Base-by-base conservation (phyloP, 2,113 vertebrate genomes). In the Lycaon pictus region DNA sequence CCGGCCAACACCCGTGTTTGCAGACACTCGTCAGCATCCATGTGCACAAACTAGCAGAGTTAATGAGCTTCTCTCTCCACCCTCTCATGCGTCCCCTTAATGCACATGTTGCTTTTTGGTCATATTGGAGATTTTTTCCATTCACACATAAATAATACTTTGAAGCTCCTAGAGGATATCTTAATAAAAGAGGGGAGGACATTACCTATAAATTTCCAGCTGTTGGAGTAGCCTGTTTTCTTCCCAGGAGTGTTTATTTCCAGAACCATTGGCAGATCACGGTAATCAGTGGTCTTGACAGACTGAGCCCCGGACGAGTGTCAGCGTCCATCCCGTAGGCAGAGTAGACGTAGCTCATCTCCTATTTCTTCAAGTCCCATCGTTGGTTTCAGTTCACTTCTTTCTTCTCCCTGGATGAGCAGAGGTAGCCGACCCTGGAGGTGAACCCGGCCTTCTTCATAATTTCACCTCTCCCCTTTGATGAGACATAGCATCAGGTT, bases 11-110 rank as follows among this genome's bases (percentile, higher is more conserved):
- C 48, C 11, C 37, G 4, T 9, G 0, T 35, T 63, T 10, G 51
- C 9, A 32, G 62, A 13, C 72, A 23, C 7, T 3, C 5, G 19
- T 10, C 20, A 56, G 1, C 0, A 0, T 6, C 15, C 11, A 19
- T 2, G 1, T 4, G 1, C 32, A 6, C 17, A 35, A 9, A 83
- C 80, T 13, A 19, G 20, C 29, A 12, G 20, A n/a, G 22, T 16
- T 27, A 6, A 2, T 7, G 35, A 53, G 9, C 7, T 79, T 95
- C 48, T 51, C 0, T 29, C 85, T 67, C 29, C 7, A 2, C 27
- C 58, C 25, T 51, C 15, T 48, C 0, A 4, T 11, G 65, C 22
- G 9, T 76, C 53, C n/a, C 16, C 29, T 53, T 72, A 37, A 76
- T 51, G 29, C 3, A 0, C 1, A 0, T 35, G 4, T 27, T 81